Conservation (phyloP, 1,140 invertebrate species). For the Panagrolaimus sp. region DNA sequence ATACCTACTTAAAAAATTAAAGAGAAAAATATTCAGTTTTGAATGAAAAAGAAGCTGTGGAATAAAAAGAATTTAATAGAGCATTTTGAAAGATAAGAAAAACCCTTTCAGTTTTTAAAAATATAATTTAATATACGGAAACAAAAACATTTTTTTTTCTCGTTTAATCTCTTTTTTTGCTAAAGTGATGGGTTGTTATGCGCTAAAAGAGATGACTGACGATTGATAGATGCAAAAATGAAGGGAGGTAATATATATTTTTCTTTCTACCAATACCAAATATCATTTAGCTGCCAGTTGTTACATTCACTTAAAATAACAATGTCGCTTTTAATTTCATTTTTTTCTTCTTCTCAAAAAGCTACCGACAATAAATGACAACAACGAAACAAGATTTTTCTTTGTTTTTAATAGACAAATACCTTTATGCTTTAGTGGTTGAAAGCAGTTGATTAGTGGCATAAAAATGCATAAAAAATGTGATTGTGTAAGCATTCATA, state of each 20-base stretch:
- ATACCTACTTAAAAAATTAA: too few relatives aligned
- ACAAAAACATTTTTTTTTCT: not conserved
- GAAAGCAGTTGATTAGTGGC: slow-evolving; percentile 14
- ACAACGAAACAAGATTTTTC: not conserved
- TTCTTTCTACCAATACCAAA: not conserved
- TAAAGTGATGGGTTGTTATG: not conserved
- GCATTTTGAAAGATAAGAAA: not conserved
- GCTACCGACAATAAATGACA: slow-evolving; percentile 1
- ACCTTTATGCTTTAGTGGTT: slow-evolving; percentile 1
- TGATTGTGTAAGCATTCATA: too few relatives aligned
- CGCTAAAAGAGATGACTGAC: not conserved
- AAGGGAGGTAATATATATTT: not conserved
- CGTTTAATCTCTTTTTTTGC: slow-evolving; percentile 9
- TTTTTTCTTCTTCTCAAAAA: not conserved
- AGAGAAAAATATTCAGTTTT: too few relatives aligned
- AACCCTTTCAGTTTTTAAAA: not conserved
- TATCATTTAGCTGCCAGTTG: slow-evolving; percentile 1
- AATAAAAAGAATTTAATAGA: too few relatives aligned
- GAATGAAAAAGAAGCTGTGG: too few relatives aligned
- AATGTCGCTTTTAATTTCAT: slow-evolving; percentile 11
- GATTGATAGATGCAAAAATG: slow-evolving; percentile 3
- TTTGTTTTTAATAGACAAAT: slow-evolving; percentile 12
- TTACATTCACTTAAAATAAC: slow-evolving; percentile 15
- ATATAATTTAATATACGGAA: not conserved
- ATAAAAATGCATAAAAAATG: not conserved